Evolutionary conservation across 2,888 invertebrate genomes (phyloP).

Genomic region (Globia sparganii): DNA sequence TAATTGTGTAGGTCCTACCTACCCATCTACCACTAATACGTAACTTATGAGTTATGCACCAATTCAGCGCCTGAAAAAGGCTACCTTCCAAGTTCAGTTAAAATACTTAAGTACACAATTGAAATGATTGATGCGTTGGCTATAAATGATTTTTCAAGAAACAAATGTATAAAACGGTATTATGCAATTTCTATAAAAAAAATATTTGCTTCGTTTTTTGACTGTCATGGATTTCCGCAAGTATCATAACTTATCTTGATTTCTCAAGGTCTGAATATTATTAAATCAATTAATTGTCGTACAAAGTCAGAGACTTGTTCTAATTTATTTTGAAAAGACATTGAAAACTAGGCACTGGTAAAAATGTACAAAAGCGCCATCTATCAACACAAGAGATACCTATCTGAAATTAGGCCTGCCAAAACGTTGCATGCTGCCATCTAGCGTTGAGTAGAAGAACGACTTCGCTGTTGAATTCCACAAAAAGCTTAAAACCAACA

Average conservation of each 20-base stretch:
- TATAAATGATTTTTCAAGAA: not conserved
- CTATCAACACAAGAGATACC: slow-evolving; percentile 31
- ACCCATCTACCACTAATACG: not conserved
- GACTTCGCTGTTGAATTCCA: not conserved
- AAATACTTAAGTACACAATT: not conserved
- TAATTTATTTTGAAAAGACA: not conserved
- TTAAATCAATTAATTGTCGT: not conserved
- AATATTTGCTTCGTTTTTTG: not conserved
- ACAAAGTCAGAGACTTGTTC: no score
- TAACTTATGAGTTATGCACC: not conserved
- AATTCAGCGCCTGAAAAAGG: not conserved
- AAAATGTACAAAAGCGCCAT: slow-evolving; percentile 43
- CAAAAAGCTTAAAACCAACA: not conserved
- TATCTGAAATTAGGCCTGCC: not conserved
- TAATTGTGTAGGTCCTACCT: not conserved
- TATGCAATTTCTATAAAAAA: not conserved
- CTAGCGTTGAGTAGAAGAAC: slow-evolving; percentile 30
- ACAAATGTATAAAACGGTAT: not conserved
- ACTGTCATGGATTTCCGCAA: not conserved
- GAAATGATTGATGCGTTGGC: no score
- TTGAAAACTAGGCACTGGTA: not conserved
- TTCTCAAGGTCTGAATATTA: not conserved
- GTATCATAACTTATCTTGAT: not conserved
- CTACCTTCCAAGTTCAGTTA: not conserved
- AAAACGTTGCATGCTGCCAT: slow-evolving; percentile 18